Conservation (phyloP, 2,797 vertebrate genomes). For the Coregonus suidteri region DNA sequence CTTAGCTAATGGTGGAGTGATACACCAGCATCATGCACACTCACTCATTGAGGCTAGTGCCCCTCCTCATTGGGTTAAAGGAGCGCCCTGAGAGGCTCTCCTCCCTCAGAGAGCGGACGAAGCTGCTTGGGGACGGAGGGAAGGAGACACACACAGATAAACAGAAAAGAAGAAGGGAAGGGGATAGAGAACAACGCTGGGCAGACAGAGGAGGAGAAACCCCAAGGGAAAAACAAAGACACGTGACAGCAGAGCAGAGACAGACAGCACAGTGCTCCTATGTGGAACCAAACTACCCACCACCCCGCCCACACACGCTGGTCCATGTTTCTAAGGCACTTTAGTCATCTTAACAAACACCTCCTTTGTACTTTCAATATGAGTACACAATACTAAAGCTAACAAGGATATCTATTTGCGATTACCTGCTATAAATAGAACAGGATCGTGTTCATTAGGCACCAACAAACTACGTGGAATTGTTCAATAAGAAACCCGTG, state of each 20-base stretch:
- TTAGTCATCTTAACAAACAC: too few relatives aligned
- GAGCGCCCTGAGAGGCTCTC: slow-evolving; percentile 56
- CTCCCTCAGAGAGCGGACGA: slow-evolving; percentile 51
- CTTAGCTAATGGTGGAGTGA: slow-evolving; percentile 28
- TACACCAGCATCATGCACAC: slow-evolving; percentile 53
- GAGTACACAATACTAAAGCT: neutral
- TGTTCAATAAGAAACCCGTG: too few relatives aligned
- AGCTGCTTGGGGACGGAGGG: slow-evolving; percentile 38
- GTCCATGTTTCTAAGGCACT: too few relatives aligned
- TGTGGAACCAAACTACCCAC: slow-evolving; percentile 3
- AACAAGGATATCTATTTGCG: too few relatives aligned
- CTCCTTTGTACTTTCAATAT: too few relatives aligned
- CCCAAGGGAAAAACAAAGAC: slow-evolving; percentile 1
- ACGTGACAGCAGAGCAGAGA: slow-evolving; percentile 24
- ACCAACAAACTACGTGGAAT: neutral
- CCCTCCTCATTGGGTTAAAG: slow-evolving; percentile 69
- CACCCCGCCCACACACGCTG: neutral
- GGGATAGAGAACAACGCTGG: slow-evolving; percentile 5
- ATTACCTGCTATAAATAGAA: neutral
- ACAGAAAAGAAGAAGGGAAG: slow-evolving; percentile 6
- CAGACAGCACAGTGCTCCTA: slow-evolving; percentile 11
- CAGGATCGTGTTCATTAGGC: neutral
- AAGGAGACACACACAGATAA: slow-evolving; percentile 14
- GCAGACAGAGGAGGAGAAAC: neutral
- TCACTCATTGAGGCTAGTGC: slow-evolving; percentile 75